Evolutionary conservation across 92 coral and sea anemone genomes (phyloP).

Genomic region (Blastomussa wellsi): DNA sequence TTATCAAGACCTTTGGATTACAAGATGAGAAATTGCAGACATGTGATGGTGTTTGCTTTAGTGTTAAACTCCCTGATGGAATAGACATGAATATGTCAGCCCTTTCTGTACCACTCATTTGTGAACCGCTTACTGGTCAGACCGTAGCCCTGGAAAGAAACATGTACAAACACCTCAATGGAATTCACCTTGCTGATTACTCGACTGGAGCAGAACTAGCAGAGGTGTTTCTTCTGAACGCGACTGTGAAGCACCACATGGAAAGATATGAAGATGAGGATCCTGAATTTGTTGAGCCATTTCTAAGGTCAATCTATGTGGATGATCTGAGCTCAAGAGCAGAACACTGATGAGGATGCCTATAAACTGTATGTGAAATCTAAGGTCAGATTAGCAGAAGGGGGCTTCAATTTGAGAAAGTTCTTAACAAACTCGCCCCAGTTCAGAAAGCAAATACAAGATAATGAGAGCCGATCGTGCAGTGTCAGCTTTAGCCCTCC

Average conservation of each 20-base stretch:
- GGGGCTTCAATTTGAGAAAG: constrained; percentile 63
- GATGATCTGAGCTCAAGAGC: constrained; percentile 61
- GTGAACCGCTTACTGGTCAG: constrained; percentile 17
- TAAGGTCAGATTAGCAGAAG: constrained; percentile 52
- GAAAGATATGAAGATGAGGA: constrained; percentile 47
- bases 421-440: constrained; percentile 47
- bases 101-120: constrained; percentile 14
- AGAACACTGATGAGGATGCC: constrained; percentile 32
- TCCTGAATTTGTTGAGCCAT: constrained; percentile 49
- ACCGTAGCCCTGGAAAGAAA: constrained; percentile 15
- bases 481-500: not conserved
- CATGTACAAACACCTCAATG: constrained; percentile 9
- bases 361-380: constrained; percentile 44
- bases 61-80: constrained; percentile 31
- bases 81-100: constrained; percentile 17
- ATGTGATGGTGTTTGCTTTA: constrained; percentile 39
- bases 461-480: constrained; percentile 27
- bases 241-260: constrained; percentile 44
- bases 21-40: constrained; percentile 36
- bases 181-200: constrained; percentile 20
- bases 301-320: constrained; percentile 62
- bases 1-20: constrained; percentile 60
- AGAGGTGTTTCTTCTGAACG: constrained; percentile 30
- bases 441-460: constrained; percentile 34
- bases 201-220: constrained; percentile 21